phyloP scores from a whole-genome alignment of 2,113 vertebrate genomes.

The Ptychochromis oligacanthus region DNA sequence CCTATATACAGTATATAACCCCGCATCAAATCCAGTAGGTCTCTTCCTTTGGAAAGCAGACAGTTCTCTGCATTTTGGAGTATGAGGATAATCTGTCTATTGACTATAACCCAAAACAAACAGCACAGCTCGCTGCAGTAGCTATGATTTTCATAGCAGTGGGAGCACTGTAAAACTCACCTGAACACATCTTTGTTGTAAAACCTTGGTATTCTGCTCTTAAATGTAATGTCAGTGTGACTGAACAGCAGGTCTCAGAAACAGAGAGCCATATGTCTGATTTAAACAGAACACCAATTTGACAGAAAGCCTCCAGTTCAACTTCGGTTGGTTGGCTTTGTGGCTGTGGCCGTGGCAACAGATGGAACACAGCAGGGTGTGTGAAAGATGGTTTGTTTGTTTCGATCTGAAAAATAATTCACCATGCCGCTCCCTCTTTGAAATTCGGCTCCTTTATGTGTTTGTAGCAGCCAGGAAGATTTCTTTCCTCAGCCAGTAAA shows the following conservation, averaged over 20 bases:
- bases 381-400: constrained; percentile 38
- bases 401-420: constrained; percentile 3
- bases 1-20: background rate
- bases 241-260: background rate
- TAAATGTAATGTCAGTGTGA: background rate
- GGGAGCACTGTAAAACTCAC: background rate
- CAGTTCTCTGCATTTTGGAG: background rate
- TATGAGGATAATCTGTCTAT: constrained; percentile 19
- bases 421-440: constrained; percentile 1
- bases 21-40: constrained; percentile 1
- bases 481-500: background rate
- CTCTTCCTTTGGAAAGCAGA: background rate
- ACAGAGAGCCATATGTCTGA: background rate
- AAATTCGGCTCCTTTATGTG: constrained; percentile 20
- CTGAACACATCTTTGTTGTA: background rate
- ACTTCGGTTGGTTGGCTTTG: background rate
- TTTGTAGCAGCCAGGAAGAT: background rate
- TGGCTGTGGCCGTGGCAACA: constrained; percentile 28
- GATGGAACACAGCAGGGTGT: constrained; percentile 40
- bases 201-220: background rate
- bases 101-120: constrained; percentile 17
- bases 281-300: constrained; percentile 13
- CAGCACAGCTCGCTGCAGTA: background rate
- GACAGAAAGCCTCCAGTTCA: constrained; percentile 18
- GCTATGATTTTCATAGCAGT: background rate